Percentiles rank a stretch among this genome's conserved stretches.
Evolutionary conservation across 2,888 invertebrate genomes (phyloP).

Genomic region (Gisinianus flammeolus): DNA sequence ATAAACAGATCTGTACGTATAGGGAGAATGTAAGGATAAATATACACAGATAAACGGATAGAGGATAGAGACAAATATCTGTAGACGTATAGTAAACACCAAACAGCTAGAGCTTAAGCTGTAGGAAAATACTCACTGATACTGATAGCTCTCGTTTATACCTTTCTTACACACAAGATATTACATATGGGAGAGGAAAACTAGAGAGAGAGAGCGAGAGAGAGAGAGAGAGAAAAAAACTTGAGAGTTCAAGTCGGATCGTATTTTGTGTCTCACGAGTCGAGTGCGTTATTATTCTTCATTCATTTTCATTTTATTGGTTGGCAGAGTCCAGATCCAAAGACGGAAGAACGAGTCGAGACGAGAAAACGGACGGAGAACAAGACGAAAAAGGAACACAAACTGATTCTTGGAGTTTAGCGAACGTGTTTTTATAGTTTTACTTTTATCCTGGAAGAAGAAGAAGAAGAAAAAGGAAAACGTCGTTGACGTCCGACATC

Average conservation of each 20-base stretch:
- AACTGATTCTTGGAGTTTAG: slow-evolving; percentile 25
- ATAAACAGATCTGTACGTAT: no score
- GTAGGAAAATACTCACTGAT: no score
- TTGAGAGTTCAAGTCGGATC: neutral
- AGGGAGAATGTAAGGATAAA: no score
- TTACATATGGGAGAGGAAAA: neutral
- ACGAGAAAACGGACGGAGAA: neutral
- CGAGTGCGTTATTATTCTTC: slow-evolving; percentile 35
- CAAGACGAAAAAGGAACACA: slow-evolving; percentile 17
- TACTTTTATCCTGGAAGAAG: neutral
- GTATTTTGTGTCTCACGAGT: slow-evolving; percentile 3
- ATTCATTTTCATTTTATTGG: slow-evolving; percentile 41
- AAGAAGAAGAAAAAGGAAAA: no score
- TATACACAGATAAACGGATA: neutral
- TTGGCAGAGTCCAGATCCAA: slow-evolving; percentile 21
- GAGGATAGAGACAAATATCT: neutral
- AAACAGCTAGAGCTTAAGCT: no score
- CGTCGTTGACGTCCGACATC: slow-evolving; percentile 17
- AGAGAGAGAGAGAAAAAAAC: neutral
- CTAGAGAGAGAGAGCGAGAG: neutral
- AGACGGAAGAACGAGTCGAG: neutral
- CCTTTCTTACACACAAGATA: neutral
- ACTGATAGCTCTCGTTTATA: neutral
- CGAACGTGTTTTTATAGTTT: slow-evolving; percentile 23
- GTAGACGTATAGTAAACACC: no score